phyloP scores from a whole-genome alignment of 2,797 vertebrate genomes.

The Pempheris klunzingeri region DNA sequence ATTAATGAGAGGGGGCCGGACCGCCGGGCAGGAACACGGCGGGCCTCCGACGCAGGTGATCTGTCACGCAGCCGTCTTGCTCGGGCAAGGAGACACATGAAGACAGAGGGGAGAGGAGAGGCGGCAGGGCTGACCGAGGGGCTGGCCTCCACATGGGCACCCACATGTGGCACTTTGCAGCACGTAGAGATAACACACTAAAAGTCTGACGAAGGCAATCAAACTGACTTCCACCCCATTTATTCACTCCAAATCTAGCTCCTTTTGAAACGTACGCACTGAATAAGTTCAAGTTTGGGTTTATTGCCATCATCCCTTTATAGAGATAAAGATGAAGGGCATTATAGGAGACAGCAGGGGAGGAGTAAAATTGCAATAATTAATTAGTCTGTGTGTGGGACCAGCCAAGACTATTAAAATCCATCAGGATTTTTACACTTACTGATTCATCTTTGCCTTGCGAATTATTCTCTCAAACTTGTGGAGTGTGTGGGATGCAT shows the following conservation, averaged over 20 bases:
- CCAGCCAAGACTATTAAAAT: constrained; percentile 71
- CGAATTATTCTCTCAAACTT: constrained; percentile 42
- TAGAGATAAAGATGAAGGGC: constrained; percentile 63
- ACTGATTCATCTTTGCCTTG: constrained; percentile 56
- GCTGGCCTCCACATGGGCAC: constrained; percentile 52
- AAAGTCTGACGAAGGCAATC: constrained; percentile 42
- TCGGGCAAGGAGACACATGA: constrained; percentile 73
- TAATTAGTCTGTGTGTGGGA: constrained; percentile 71
- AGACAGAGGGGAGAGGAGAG: constrained; percentile 68
- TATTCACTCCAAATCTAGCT: constrained; percentile 34
- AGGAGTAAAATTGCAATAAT: constrained; percentile 65
- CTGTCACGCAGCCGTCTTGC: constrained; percentile 83
- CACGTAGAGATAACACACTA: constrained; percentile 33
- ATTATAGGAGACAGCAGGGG: constrained; percentile 60
- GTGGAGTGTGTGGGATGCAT: constrained; percentile 3
- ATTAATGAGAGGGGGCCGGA: constrained; percentile 89
- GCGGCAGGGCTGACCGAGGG: constrained; percentile 53
- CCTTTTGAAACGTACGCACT: constrained; percentile 8
- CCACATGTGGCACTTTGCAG: constrained; percentile 43
- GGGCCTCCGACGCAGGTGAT: constrained; percentile 84
- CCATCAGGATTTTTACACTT: constrained; percentile 64
- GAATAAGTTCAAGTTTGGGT: constrained; percentile 38
- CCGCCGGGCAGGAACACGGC: constrained; percentile 85
- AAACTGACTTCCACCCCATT: constrained; percentile 9
- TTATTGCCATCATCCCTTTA: constrained; percentile 53